Percentiles rank a stretch among this genome's conserved stretches.
Evolutionary conservation across 2,113 vertebrate genomes (phyloP).

Genomic region (Polypterus bichir): DNA sequence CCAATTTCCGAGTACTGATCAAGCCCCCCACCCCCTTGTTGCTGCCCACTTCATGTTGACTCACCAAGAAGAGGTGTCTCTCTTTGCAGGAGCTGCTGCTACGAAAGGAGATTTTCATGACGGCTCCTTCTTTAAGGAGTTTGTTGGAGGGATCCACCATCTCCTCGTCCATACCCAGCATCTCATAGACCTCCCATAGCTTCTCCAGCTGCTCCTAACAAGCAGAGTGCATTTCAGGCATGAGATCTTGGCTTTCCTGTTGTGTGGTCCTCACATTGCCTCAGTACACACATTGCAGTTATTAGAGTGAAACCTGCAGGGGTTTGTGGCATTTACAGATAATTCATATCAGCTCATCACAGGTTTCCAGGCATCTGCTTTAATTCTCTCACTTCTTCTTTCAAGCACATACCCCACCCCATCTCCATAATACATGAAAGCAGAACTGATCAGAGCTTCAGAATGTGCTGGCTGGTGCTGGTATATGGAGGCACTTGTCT

Average conservation of each 20-base stretch:
- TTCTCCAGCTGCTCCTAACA: conserved; percentile 52
- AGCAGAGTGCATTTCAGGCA: not conserved
- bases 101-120: conserved; percentile 54
- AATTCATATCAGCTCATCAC: not conserved
- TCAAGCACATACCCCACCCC: not conserved
- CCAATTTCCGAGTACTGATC: too few species aligned
- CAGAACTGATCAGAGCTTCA: not conserved
- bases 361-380: not conserved
- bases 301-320: too few species aligned
- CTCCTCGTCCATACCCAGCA: conserved; percentile 45
- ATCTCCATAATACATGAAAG: not conserved
- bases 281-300: not conserved
- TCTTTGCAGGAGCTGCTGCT: conserved; percentile 38
- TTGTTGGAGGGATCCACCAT: conserved; percentile 55
- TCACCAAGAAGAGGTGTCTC: conserved; percentile 58
- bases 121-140: conserved; percentile 49
- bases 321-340: not conserved
- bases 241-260: not conserved
- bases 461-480: too few species aligned
- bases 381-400: not conserved
- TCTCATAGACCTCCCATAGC: conserved; percentile 54
- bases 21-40: not conserved
- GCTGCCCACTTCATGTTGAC: not conserved
- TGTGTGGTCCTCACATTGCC: not conserved
- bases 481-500: too few species aligned